Conservation (phyloP, 2,888 invertebrate genomes). For the Orthosia incerta region DNA sequence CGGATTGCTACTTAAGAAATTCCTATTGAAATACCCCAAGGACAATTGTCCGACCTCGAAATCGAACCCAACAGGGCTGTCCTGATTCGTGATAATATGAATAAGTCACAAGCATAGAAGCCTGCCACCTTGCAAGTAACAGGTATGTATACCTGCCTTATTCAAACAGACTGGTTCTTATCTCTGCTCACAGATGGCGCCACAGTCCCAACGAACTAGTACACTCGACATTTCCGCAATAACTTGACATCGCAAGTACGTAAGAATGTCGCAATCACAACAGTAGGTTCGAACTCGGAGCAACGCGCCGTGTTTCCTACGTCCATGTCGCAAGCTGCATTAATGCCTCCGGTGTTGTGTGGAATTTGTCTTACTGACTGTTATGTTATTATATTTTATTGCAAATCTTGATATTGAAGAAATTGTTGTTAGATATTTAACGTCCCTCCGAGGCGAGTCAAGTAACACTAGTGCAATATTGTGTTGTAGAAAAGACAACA, state of each 20-base stretch:
- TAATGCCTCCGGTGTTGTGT: conserved; percentile 37
- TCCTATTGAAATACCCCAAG: no score
- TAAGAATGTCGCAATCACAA: conserved; percentile 60
- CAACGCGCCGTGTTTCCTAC: conserved; percentile 54
- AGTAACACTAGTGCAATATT: no score
- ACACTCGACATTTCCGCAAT: conserved; percentile 34
- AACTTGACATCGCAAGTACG: conserved; percentile 19
- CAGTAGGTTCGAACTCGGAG: conserved; percentile 10
- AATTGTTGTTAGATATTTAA: conserved; percentile 4
- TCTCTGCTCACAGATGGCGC: conserved; percentile 37
- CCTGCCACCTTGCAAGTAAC: no score
- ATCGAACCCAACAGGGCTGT: no score
- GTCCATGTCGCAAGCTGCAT: conserved; percentile 34
- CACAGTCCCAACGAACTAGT: not conserved
- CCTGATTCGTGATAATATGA: no score
- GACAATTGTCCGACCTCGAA: no score
- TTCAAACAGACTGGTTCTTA: not conserved
- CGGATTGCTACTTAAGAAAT: no score
- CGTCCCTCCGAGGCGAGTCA: no score
- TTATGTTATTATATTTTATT: conserved; percentile 26
- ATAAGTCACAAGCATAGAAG: no score
- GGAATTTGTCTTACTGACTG: conserved; percentile 34
- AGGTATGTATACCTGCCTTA: no score
- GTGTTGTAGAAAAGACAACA: no score
- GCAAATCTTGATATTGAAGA: not conserved